Conservation (phyloP, 2,888 invertebrate species). For the Cepaea hortensis region DNA sequence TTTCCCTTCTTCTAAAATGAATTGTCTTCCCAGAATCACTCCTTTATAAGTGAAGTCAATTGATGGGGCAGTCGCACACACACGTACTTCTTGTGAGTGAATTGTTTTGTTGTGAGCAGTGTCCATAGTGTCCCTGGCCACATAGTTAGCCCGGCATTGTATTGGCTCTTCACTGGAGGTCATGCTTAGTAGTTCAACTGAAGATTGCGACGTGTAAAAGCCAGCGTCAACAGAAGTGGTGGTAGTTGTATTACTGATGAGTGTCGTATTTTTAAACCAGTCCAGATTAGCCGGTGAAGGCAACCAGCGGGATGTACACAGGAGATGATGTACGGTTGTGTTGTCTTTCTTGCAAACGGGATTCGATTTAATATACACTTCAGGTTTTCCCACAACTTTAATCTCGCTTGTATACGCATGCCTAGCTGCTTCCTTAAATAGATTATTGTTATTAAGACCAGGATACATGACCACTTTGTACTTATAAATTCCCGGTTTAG, state of each 20-base stretch:
- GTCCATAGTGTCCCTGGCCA: no score
- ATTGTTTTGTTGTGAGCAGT: background rate
- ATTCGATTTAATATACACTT: background rate
- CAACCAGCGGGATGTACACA: background rate
- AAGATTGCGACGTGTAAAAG: background rate
- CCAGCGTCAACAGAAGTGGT: background rate
- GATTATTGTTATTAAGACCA: background rate
- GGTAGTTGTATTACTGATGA: background rate
- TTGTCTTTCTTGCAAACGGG: background rate
- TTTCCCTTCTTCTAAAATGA: background rate
- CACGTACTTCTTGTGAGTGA: background rate
- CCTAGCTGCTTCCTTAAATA: background rate
- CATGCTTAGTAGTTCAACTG: background rate
- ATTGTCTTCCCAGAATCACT: no score
- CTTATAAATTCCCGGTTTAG: background rate
- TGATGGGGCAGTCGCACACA: background rate
- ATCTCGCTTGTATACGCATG: background rate
- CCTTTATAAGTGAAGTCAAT: background rate
- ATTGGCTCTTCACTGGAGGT: background rate
- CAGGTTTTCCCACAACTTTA: background rate
- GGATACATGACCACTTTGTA: background rate
- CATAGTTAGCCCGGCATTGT: background rate
- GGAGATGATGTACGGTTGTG: background rate
- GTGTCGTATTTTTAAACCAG: background rate
- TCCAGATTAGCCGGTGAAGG: background rate